Base-by-base conservation (phyloP, 2,888 invertebrate species). In the Pemphredon lugubris region DNA sequence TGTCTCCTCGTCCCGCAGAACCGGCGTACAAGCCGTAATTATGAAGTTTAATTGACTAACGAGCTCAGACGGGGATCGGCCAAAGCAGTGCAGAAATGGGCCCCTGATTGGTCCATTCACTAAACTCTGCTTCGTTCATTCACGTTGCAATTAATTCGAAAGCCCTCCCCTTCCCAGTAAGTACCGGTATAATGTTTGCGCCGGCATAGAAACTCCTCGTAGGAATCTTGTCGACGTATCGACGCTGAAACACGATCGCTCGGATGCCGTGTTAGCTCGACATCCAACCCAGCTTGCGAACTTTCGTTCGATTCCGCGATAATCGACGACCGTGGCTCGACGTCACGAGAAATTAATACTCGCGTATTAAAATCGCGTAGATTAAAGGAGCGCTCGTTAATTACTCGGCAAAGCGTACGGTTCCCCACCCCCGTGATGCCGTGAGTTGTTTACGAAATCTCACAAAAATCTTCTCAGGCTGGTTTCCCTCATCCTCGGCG, bases 11-110 rank as follows among this genome's bases (percentile, higher is more conserved):
- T 26, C 42, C 18, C 26, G 34, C 20, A 6, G 32, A 39, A 44
- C 51, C 63, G 60, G 40, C 48, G 26, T 50, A 16, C 34, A 32
- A 34, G 57, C 67, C 74, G 73, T 84, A 85, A 87, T 86, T 85
- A 87, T 78, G 75, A 82, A 76, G 79, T 83, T 86, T 86, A 87
- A 87, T 87, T 83, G 86, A 69, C 78, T 84, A 84, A 87, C 83
- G 79, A 86, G 83, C 75, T 14, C 51, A 63, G 73, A 73, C 75
- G 50, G 68, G 70, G 72, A 79, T 77, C 74, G 73, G 57, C 76
- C n/a, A 64, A 72, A 77, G 71, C 72, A 67, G 64, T 70, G 70
- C 77, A 78, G 78, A 83, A 66, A 77, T 66, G 64, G 60, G 37
- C 48, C 63, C 47, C 72, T 76, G 82, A 81, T 81, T 81, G 75